phyloP scores from a whole-genome alignment of 2,797 vertebrate species.

The Propithecus perrieri region DNA sequence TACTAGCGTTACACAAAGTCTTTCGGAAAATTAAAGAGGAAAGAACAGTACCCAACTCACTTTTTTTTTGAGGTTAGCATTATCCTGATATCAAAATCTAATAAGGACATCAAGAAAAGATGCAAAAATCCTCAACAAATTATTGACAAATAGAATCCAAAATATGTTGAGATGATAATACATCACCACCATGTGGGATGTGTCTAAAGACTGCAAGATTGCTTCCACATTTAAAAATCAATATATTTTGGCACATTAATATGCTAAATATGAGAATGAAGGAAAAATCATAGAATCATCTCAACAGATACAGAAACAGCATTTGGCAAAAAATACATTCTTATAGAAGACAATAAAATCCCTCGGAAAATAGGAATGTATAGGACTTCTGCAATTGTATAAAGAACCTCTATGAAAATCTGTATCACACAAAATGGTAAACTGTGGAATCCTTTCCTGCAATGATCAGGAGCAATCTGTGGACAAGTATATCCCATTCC shows the following conservation, averaged over 20 bases:
- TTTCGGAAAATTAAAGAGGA: neutral
- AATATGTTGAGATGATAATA: neutral
- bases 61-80: neutral
- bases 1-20: neutral
- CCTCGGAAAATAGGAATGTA: neutral
- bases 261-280: neutral
- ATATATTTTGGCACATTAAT: neutral
- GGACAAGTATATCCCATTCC: no score
- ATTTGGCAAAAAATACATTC: neutral
- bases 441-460: neutral
- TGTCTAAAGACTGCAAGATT: neutral
- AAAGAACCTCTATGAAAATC: neutral
- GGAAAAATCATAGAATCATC: neutral
- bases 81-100: neutral
- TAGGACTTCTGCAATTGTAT: neutral
- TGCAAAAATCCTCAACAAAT: neutral
- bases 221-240: neutral
- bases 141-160: neutral
- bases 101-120: neutral
- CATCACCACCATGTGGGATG: neutral
- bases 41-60: neutral
- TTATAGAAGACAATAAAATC: neutral
- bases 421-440: neutral
- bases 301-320: neutral
- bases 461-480: neutral